phyloP scores from a whole-genome alignment of 2,888 invertebrate genomes.

The Mythimna loreyi region DNA sequence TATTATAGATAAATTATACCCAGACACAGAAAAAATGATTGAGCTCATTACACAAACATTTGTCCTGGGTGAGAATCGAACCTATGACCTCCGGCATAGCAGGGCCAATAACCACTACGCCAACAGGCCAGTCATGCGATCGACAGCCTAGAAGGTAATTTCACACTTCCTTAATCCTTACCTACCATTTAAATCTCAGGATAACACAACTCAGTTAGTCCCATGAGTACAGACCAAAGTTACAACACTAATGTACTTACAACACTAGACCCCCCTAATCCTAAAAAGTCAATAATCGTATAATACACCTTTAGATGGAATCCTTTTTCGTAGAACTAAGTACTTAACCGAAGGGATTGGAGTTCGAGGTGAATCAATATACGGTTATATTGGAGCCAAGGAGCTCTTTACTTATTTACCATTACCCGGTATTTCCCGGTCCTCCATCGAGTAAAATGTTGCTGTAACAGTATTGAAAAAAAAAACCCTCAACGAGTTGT shows the following conservation, averaged over 20 bases:
- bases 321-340: constrained; percentile 44
- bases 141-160: neutral
- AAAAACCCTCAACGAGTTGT: constrained; percentile 13
- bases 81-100: too few species aligned
- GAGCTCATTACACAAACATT: too few species aligned
- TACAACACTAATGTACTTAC: constrained; percentile 15
- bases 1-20: too few species aligned
- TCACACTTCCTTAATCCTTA: neutral
- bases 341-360: constrained; percentile 43
- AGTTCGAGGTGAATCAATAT: constrained; percentile 57
- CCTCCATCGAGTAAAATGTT: constrained; percentile 29
- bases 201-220: constrained; percentile 3
- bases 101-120: too few species aligned
- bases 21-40: too few species aligned
- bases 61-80: too few species aligned
- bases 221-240: constrained; percentile 7
- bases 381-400: constrained; percentile 41
- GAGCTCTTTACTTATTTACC: constrained; percentile 53
- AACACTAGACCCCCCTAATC: constrained; percentile 37
- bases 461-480: constrained; percentile 26
- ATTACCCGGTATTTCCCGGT: constrained; percentile 34
- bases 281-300: constrained; percentile 53
- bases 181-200: neutral
- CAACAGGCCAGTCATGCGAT: too few species aligned
- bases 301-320: constrained; percentile 50